Evolutionary conservation across 64 coral and sea anemone species (phyloP).

Genomic region (Pachyseris speciosa): DNA sequence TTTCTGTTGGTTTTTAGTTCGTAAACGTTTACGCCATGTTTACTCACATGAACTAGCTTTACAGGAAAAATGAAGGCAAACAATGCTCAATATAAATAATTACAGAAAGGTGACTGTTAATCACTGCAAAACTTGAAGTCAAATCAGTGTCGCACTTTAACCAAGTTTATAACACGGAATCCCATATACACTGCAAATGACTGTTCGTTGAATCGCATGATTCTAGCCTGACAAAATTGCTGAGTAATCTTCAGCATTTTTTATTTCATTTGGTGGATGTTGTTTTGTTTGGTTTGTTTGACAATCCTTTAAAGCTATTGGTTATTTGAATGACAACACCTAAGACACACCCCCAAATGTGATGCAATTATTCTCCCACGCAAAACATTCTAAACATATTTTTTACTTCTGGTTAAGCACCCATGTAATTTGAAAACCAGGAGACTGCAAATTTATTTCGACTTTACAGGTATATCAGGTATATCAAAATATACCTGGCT

Average conservation of each 20-base stretch:
- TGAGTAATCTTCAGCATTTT: not conserved
- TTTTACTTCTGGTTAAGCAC: too few species aligned
- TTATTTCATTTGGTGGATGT: not conserved
- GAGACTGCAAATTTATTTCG: not conserved
- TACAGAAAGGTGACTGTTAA: not conserved
- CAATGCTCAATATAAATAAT: not conserved
- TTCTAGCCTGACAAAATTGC: not conserved
- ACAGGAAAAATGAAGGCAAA: not conserved
- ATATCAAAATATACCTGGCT: not conserved
- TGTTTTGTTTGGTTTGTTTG: not conserved
- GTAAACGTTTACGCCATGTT: not conserved
- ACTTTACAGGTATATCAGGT: not conserved
- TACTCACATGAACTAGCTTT: not conserved
- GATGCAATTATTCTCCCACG: too few species aligned
- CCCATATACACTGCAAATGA: not conserved
- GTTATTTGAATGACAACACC: conserved; percentile 3
- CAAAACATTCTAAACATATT: too few species aligned
- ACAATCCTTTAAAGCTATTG: conserved; percentile 1
- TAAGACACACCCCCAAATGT: conserved; percentile 21
- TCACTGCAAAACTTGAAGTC: not conserved
- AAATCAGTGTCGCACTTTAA: not conserved
- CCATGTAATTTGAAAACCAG: not conserved
- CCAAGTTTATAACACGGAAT: not conserved
- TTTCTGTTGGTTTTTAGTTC: not conserved
- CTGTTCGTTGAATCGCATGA: not conserved